Evolutionary conservation across 2,113 vertebrate genomes (phyloP).

Genomic region (Todiramphus chloris): DNA sequence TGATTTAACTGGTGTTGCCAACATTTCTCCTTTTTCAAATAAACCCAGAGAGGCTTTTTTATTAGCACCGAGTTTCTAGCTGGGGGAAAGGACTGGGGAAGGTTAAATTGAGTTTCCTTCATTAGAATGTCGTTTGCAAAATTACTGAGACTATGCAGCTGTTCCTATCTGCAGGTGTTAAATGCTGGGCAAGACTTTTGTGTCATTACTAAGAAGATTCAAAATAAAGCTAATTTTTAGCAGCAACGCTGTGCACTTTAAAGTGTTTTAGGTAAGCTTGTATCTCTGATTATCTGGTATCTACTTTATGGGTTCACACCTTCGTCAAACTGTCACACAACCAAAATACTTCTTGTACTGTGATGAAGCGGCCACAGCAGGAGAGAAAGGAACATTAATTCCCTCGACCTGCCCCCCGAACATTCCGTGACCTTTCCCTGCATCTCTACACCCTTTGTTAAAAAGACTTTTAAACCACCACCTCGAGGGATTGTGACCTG

Average conservation of each 20-base stretch:
- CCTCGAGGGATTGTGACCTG: background rate
- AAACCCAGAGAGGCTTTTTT: background rate
- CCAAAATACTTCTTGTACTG: background rate
- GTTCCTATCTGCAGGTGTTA: conserved; percentile 48
- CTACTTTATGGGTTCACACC: background rate
- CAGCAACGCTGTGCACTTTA: background rate
- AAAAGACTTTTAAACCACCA: background rate
- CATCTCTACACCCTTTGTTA: background rate
- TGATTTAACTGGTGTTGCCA: background rate
- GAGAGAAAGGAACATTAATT: background rate
- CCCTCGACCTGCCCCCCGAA: background rate
- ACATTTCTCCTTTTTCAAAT: background rate
- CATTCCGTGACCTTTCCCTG: background rate
- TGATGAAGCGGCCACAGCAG: background rate
- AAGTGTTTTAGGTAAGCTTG: background rate
- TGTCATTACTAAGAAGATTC: background rate
- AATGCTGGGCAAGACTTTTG: background rate
- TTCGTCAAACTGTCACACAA: background rate
- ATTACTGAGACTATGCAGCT: conserved; percentile 54
- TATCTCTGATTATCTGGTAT: background rate
- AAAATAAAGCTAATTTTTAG: background rate
- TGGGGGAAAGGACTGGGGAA: background rate
- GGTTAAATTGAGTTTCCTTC: conserved; percentile 47
- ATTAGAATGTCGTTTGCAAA: conserved; percentile 40
- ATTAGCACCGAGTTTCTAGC: background rate